Base-by-base conservation (phyloP, 2,113 vertebrate genomes). In the Chamaetylas fuelleborni region DNA sequence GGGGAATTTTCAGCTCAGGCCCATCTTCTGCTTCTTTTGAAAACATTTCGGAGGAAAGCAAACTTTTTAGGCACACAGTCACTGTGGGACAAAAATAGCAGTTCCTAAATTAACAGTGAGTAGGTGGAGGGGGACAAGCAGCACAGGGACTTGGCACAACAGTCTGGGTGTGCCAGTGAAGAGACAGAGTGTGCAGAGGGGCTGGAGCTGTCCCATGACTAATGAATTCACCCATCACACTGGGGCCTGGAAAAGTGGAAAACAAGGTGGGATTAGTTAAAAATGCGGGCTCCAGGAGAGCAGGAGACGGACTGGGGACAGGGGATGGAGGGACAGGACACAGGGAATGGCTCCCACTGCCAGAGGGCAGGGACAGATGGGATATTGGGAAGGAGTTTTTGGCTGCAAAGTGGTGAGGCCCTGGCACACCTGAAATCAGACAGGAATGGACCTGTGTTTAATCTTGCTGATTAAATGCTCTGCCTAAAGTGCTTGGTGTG, bases 351-450 rank as follows among this genome's bases (percentile, higher is more conserved):
- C 36, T 74, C 11, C 43, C 43, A 19, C 7, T 40, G 82, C n/a
- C 40, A 54, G 40, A 29, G 58, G 23, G 60, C 16, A 14, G 61
- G 2, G 2, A 0, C 24, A 0, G 43, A 13, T 25, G 14, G 47
- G 38, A 28, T 69, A 6, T 16, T 19, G 45, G 36, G 36, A 10
- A 61, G 54, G 36, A 53, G 33, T 45, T 61, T 14, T 6, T 20
- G 2, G 0, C 31, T 33, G 17, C 3, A 36, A 51, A 45, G 26
- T 7, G 15, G 6, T 0, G 47, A 86, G 47, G 84, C 56, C 26
- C n/a, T 31, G 48, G 51, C 36, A 51, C 53, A 33, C 34, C 36
- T 62, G 34, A 70, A 78, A 51, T 51, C 74, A 19, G 66, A 45
- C 42, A 62, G 47, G 50, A 77, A 60, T 56, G 40, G 60, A 20